Conservation (phyloP, 2,797 vertebrate genomes). For the Australoheros facetus region DNA sequence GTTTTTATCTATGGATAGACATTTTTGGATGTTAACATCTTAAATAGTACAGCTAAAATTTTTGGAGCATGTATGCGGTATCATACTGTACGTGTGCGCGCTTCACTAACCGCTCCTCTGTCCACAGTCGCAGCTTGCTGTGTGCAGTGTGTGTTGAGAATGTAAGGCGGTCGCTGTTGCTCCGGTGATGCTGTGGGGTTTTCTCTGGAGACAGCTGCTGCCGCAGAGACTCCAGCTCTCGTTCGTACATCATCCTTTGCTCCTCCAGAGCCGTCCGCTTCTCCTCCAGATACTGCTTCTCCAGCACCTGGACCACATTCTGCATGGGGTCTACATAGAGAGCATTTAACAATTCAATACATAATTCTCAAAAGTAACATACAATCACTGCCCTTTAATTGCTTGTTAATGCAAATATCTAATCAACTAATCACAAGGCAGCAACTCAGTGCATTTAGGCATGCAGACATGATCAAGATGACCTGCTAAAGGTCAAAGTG, state of each 20-base stretch:
- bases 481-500: too few species aligned
- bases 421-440: not conserved
- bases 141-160: constrained; percentile 86
- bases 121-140: constrained; percentile 91
- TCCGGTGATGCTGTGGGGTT: constrained; percentile 81
- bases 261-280: constrained; percentile 94
- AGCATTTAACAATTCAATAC: not conserved
- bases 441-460: not conserved
- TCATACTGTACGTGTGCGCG: not conserved
- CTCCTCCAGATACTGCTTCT: constrained; percentile 97
- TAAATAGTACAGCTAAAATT: not conserved
- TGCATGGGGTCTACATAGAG: constrained; percentile 89
- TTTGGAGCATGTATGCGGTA: not conserved
- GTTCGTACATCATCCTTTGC: constrained; percentile 95
- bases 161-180: constrained; percentile 84
- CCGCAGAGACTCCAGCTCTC: constrained; percentile 91
- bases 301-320: constrained; percentile 94
- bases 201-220: constrained; percentile 94
- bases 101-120: constrained; percentile 90
- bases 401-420: not conserved
- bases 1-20: not conserved
- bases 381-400: not conserved
- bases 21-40: not conserved
- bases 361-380: not conserved
- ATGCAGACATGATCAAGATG: not conserved